A percentile compares a stretch with the other conserved stretches of the same genome.
Conservation (phyloP, 2,797 vertebrate species). For the Gallirallus australis region DNA sequence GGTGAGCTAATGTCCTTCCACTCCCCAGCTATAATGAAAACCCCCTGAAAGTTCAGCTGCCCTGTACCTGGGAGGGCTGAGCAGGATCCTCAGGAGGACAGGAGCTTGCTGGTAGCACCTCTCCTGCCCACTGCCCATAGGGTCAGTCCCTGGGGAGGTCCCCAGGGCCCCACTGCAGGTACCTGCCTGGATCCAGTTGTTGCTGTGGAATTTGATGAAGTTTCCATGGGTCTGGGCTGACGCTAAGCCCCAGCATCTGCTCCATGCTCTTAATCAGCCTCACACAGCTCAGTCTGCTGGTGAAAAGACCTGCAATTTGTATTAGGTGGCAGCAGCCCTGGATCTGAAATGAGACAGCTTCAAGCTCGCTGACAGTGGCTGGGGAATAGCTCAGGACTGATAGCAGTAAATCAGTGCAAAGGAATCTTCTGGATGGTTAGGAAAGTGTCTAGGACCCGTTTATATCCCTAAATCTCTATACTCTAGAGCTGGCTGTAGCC, state of each 20-base stretch:
- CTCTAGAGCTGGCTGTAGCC: accelerated
- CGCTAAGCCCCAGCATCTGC: accelerated
- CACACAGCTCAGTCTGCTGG: neutral
- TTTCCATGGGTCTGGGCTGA: neutral
- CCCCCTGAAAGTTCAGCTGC: neutral
- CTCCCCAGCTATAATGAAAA: neutral
- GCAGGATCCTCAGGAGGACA: neutral
- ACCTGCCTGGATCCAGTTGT: neutral
- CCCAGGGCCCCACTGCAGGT: neutral
- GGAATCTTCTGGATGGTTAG: neutral
- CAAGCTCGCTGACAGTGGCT: neutral
- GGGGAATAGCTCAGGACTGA: neutral
- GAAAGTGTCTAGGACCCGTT: neutral
- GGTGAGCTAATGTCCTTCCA: neutral
- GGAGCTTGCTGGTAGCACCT: neutral
- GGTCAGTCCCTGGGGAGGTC: neutral
- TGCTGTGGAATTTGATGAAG: neutral
- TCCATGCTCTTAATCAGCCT: neutral
- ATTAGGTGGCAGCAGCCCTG: neutral
- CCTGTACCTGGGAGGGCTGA: neutral
- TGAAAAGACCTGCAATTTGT: neutral
- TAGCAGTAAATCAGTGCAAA: neutral
- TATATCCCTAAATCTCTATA: neutral
- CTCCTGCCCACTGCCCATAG: neutral
- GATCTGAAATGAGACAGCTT: neutral